phyloP scores from a whole-genome alignment of 2,888 invertebrate species.

The Sphaerophoria taeniata region DNA sequence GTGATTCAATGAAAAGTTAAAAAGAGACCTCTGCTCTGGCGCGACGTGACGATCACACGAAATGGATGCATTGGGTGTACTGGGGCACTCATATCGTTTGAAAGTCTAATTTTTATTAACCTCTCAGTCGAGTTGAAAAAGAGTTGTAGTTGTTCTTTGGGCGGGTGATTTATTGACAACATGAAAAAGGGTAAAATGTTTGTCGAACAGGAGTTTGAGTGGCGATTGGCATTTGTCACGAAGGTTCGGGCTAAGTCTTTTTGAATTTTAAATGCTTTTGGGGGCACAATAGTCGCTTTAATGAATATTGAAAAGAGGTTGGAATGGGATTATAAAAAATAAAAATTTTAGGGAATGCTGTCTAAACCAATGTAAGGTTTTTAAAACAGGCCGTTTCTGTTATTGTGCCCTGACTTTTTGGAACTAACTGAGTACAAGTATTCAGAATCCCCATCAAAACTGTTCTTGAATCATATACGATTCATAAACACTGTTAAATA shows the following conservation, averaged over 20 bases:
- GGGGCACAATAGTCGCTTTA: no score
- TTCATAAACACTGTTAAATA: no score
- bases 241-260: not conserved
- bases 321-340: no score
- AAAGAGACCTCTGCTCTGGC: constrained; percentile 7
- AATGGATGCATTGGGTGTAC: not conserved
- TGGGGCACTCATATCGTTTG: constrained; percentile 30
- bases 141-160: constrained; percentile 48
- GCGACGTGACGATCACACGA: not conserved
- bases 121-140: constrained; percentile 12
- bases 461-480: no score
- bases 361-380: no score
- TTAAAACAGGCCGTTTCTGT: no score
- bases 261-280: no score
- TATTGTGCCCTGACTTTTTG: no score
- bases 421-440: no score
- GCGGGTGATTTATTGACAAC: constrained; percentile 57
- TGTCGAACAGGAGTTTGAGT: constrained; percentile 56
- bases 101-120: constrained; percentile 22
- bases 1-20: constrained; percentile 18
- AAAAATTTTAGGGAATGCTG: no score
- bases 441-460: no score
- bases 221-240: constrained; percentile 62
- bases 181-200: constrained; percentile 17
- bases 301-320: no score